These are phyloP conservation scores for Erethizon dorsatum DNA, from an alignment of 2,797 vertebrate species.

Conservation along the genomic window DNA sequence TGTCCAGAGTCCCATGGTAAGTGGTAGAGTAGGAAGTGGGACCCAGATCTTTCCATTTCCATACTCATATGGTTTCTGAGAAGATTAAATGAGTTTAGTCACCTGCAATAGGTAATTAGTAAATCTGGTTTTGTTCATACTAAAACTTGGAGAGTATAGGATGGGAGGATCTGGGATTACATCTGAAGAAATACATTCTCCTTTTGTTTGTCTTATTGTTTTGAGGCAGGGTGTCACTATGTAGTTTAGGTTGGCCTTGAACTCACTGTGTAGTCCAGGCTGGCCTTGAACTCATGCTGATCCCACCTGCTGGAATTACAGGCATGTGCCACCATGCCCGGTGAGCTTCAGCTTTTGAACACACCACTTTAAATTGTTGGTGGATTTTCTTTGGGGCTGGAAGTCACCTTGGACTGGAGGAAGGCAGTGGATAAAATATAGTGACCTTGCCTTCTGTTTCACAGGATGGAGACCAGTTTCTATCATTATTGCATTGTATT, in stretches of 20 bases:
- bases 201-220: background rate
- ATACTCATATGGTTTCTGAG: background rate
- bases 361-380: background rate
- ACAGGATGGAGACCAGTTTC: background rate
- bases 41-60: constrained; percentile 20
- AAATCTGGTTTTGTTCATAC: constrained; percentile 54
- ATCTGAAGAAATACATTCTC: constrained; percentile 42
- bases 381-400: constrained; percentile 28
- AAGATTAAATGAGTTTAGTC: constrained; percentile 6
- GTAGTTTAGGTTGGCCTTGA: background rate
- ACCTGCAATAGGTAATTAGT: background rate
- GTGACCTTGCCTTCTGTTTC: constrained; percentile 58
- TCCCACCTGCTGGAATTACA: background rate
- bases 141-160: background rate
- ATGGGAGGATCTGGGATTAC: background rate
- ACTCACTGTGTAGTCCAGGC: background rate
- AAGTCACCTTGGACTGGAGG: background rate
- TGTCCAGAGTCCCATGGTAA: constrained; percentile 3
- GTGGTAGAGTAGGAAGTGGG: background rate
- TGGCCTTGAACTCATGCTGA: background rate
- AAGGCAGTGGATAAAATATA: background rate
- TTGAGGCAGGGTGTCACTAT: background rate
- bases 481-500: background rate
- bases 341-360: constrained; percentile 2
- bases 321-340: background rate